A percentile compares a stretch with the other conserved stretches of the same genome.
Evolutionary conservation across 2,888 invertebrate genomes (phyloP).

Genomic region (Cecidostiba fungosa): DNA sequence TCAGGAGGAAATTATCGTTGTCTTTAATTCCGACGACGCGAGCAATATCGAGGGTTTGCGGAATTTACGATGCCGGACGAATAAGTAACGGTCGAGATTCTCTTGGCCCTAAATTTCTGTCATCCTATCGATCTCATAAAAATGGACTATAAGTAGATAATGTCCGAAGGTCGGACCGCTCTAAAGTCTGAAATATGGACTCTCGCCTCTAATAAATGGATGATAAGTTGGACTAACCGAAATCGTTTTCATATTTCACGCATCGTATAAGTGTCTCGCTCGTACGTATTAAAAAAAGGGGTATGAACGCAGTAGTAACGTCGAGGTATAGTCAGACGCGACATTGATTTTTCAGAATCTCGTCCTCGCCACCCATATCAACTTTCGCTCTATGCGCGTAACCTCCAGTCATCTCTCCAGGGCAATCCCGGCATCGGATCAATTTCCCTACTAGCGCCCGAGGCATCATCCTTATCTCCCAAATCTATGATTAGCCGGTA

Average conservation of each 20-base stretch:
- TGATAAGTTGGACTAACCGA: constrained; percentile 18
- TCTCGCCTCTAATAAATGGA: constrained; percentile 30
- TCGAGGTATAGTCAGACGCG: background rate
- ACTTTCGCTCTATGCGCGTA: too few species aligned
- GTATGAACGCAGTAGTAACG: background rate
- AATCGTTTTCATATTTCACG: constrained; percentile 13
- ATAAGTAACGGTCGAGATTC: constrained; percentile 17
- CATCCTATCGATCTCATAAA: constrained; percentile 48
- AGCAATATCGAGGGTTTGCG: background rate
- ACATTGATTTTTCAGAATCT: background rate
- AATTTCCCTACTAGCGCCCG: background rate
- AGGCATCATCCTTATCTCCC: constrained; percentile 4
- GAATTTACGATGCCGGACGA: background rate
- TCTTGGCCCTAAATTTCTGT: constrained; percentile 25
- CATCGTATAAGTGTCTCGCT: too few species aligned
- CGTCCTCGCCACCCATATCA: background rate
- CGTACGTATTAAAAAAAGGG: too few species aligned
- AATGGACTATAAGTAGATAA: constrained; percentile 46
- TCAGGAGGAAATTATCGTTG: too few species aligned
- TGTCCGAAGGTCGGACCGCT: constrained; percentile 27
- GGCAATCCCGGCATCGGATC: background rate
- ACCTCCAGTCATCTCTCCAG: background rate
- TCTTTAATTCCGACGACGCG: background rate
- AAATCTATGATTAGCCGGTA: constrained; percentile 4
- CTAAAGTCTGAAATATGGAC: constrained; percentile 49